A percentile compares a stretch with the other conserved stretches of the same genome.
Conservation (phyloP, 2,888 invertebrate genomes). For the Argyresthia albistria region DNA sequence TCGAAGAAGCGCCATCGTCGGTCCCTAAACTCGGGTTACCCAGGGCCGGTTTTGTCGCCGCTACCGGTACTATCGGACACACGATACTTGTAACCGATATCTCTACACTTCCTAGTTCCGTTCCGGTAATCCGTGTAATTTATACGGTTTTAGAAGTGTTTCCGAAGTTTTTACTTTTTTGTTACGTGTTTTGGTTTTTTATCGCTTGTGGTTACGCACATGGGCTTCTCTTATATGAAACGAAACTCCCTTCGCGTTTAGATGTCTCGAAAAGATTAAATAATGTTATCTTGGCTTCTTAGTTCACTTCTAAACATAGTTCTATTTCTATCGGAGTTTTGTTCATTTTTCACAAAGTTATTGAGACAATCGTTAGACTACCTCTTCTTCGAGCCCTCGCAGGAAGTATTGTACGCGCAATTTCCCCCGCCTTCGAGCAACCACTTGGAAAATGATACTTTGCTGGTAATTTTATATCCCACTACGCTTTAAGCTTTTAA, state of each 20-base stretch:
- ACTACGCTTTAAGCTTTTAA: background rate
- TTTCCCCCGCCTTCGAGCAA: conserved; percentile 6
- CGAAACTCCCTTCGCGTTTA: too few relatives aligned
- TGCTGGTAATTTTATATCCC: conserved; percentile 12
- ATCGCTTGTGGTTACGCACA: too few relatives aligned
- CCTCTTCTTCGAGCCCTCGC: background rate
- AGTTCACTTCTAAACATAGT: too few relatives aligned
- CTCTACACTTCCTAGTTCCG: conserved; percentile 6
- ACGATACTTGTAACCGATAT: background rate
- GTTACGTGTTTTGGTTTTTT: background rate
- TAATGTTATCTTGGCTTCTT: too few relatives aligned
- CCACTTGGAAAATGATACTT: conserved; percentile 10
- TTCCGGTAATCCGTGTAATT: background rate
- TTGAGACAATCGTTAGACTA: conserved; percentile 3
- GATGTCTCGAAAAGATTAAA: too few relatives aligned
- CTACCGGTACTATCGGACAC: background rate
- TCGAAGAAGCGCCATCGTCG: background rate
- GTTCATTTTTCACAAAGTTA: conserved; percentile 5
- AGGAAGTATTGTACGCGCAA: conserved; percentile 11
- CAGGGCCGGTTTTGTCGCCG: background rate
- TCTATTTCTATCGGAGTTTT: background rate
- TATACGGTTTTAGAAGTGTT: background rate
- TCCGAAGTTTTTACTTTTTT: background rate
- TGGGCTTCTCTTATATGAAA: too few relatives aligned
- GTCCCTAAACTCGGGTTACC: background rate